Percentiles rank a stretch among this genome's conserved stretches.
phyloP scores from a whole-genome alignment of 2,113 vertebrate species.

The Muntiacus reevesi region DNA sequence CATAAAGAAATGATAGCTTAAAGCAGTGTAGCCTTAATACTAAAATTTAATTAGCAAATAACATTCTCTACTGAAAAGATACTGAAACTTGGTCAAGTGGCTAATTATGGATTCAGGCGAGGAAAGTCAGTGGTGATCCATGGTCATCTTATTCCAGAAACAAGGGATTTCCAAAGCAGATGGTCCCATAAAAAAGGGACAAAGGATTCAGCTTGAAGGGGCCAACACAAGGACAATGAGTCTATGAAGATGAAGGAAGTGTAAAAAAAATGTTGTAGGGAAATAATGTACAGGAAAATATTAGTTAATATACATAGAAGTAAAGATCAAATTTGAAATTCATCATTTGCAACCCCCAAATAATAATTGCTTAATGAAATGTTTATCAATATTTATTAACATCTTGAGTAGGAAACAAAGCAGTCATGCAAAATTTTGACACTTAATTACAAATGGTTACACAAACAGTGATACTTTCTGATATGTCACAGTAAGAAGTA shows the following conservation, averaged over 20 bases:
- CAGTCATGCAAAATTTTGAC: neutral
- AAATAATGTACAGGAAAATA: neutral
- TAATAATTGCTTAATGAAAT: neutral
- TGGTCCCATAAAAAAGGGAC: neutral
- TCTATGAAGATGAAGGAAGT: neutral
- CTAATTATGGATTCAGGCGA: neutral
- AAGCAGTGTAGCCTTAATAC: neutral
- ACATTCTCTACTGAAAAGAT: neutral
- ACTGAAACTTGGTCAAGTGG: neutral
- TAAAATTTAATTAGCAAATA: neutral
- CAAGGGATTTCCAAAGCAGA: neutral
- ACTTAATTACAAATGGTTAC: neutral
- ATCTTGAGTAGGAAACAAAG: neutral
- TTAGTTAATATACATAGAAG: neutral
- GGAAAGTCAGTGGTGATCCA: neutral
- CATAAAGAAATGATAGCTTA: neutral
- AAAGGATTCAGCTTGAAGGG: neutral
- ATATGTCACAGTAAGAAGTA: neutral
- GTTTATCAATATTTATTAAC: neutral
- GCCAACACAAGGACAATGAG: neutral
- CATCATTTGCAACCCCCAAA: neutral
- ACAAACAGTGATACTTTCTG: no score
- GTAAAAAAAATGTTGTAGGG: neutral
- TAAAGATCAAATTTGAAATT: neutral
- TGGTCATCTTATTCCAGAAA: neutral